A percentile compares a stretch with the other conserved stretches of the same genome.
Evolutionary conservation across 2,888 invertebrate genomes (phyloP).

Genomic region (Monoplex corrugatus): DNA sequence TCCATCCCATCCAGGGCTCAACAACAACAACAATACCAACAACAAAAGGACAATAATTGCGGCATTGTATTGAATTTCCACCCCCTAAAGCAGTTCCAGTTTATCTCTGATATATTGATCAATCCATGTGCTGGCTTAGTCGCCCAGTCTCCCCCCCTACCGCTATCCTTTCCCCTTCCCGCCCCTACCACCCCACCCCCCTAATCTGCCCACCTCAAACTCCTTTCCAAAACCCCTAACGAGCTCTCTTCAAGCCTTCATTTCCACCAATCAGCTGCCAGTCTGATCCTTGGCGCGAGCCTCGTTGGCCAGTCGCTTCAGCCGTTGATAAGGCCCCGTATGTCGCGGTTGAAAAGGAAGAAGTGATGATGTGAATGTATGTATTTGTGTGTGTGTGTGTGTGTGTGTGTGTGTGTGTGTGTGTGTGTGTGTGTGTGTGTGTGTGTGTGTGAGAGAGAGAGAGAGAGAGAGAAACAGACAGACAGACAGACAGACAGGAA

Average conservation of each 20-base stretch:
- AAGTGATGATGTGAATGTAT: no score
- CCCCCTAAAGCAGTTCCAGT: conserved; percentile 31
- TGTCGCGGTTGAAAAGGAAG: background rate
- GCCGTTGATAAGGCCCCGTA: background rate
- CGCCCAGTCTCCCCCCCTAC: no score
- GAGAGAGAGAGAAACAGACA: background rate
- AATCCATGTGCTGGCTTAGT: no score
- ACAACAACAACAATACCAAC: no score
- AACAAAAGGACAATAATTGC: conserved; percentile 28
- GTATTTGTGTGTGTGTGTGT: background rate
- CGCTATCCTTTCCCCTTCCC: no score
- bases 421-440: background rate
- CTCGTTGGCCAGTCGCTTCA: background rate
- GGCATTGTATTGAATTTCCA: conserved; percentile 10
- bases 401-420: background rate
- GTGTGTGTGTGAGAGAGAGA: background rate
- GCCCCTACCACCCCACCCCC: no score
- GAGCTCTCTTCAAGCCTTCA: conserved; percentile 24
- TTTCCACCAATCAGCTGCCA: conserved; percentile 8
- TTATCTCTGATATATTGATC: conserved; percentile 23
- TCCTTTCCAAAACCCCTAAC: background rate
- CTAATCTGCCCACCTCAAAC: background rate
- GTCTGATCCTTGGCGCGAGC: background rate
- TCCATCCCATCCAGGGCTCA: background rate
- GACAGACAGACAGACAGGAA: background rate